Evolutionary conservation across 2,797 vertebrate genomes (phyloP), one percentile per base, ranked within the genome.

Genomic region (Streptopelia turtur): DNA sequence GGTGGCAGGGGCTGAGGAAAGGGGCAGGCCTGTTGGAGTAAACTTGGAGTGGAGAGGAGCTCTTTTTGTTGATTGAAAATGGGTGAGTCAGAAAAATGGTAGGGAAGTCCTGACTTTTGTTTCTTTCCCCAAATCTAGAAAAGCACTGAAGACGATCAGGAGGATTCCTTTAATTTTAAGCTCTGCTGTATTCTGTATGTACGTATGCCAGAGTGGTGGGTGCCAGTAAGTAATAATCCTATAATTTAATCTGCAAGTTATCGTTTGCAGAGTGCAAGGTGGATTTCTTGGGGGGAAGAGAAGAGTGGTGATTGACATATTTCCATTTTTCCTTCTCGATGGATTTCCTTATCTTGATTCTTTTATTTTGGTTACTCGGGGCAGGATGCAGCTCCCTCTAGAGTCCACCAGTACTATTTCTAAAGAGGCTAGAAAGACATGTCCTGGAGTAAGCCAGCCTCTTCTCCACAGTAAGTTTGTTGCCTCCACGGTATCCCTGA

Each of bases 151-250:
- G 59, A 8, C 1, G 2, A 27, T 60, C n/a, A 11, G 49, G 33
- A 83, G 43, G n/a, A 7, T 76, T 63, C 50, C 45, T 84, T 84
- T 61, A 27, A 39, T 31, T 87, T 80, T 55, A n/a, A 87, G 15
- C 27, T 72, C 8, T 37, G 27, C 25, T 78, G 7, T 84, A 13
- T 60, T 84, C 27, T 74, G 2, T 75, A 6, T 35, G 28, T 90
- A 13, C 0, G 0, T 50, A 1, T 60, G 30, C 25, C 35, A 25
- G 41, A 25, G 16, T 31, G 35, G 4, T 56, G 22, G 23, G 14
- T 69, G 22, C 37, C 60, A 33, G 4, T n/a, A 72, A 82, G 2
- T 45, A 28, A n/a, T 52, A 74, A 60, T 43, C 27, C 61, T 78
- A 1, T 41, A 24, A 33, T 72, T 87, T 47, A 23, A 61, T 72